Base-by-base conservation (phyloP, 2,113 vertebrate species). In the Microcebus jonahi region DNA sequence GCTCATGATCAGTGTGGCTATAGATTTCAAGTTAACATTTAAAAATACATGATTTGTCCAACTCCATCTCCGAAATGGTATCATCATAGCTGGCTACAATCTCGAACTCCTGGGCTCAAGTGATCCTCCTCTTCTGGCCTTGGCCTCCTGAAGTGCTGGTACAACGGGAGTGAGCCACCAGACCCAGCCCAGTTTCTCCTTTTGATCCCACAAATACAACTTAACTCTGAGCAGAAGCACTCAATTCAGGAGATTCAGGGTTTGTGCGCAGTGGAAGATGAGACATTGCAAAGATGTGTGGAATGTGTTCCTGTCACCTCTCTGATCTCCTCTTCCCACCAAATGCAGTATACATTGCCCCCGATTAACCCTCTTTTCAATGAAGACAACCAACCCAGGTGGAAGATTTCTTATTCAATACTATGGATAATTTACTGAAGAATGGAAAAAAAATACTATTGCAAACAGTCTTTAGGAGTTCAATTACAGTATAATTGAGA, bases 11-110 rank as follows among this genome's bases (percentile, higher is more conserved):
- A 71, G 50, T 11, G 17, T 48, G 70, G 94, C 34, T 12, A 14
- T n/a, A 77, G 81, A 55, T 42, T 93, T 88, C 70, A 55, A 36
- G 55, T 65, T 93, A 90, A 83, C 65, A 77, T 5, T 77, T 61
- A 75, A 96, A 87, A 87, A 1, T 0, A 45, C 6, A 55, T 2
- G 25, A 91, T 57, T 93, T 82, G 42, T 75, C 53, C 77, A 79
- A 81, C 31, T 53, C 18, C 25, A 36, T 31, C 23, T 12, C 65
- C 48, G 36, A 91, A 88, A 89, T 42, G 61, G 61, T 4, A 4
- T 63, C 27, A 63, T 63, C 27, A 25, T 61, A 61, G 59, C 21
- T 61, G 23, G 59, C 59, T 61, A 61, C 10, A 27, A 61, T 9
- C 59, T 61, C 3, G 9, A 61, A 61, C 55, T 57, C 55, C 55